Base-by-base conservation (phyloP, 2,113 vertebrate species). In the Etia nguti region DNA sequence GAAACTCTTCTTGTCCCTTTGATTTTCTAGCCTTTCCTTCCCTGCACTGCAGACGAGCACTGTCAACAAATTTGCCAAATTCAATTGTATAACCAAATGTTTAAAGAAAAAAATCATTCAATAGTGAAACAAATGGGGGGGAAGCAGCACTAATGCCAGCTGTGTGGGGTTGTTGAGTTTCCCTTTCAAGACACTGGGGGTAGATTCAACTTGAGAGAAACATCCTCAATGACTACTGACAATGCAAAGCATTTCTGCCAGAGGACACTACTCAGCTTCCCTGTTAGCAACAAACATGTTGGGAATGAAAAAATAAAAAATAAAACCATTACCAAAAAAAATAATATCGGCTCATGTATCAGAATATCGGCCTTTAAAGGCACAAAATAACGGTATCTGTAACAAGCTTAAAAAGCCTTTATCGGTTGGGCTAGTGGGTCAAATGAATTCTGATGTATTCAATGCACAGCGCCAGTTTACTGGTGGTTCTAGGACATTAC, bases 11-110 rank as follows among this genome's bases (percentile, higher is more conserved):
- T 48, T 50, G 43, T 50, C 10, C 70, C 24, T 16, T 46, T 29
- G 70, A 29, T 16, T 75, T 75, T 29, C 41, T 48, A 75, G 24
- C 15, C 68, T 73, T 73, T 73, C 41, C 41, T 48, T 75, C 68
- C 68, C 3, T 20, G 3, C 48, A 52, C 16, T 75, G 22, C 41
- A 48, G 24, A 48, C 15, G 0, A 29, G 3, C 0, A 43, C 68
- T 48, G 41, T 75, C 24, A 29, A 75, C 1, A 48, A 75, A 46
- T 48, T 29, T 48, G 41, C 13, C 15, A 29, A 48, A 48, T 29
- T 48, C 43, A 29, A 29, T 26, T 46, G 6, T 48, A 48, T 18
- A 48, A 73, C 22, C 16, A 46, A 75, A 48, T 75, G 13, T 29
- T 29, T 24, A 75, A 75, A 75, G 43, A 20, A 29, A 50, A 73